Conservation (phyloP, 1,140 invertebrate genomes). For the Euwallacea similis region DNA sequence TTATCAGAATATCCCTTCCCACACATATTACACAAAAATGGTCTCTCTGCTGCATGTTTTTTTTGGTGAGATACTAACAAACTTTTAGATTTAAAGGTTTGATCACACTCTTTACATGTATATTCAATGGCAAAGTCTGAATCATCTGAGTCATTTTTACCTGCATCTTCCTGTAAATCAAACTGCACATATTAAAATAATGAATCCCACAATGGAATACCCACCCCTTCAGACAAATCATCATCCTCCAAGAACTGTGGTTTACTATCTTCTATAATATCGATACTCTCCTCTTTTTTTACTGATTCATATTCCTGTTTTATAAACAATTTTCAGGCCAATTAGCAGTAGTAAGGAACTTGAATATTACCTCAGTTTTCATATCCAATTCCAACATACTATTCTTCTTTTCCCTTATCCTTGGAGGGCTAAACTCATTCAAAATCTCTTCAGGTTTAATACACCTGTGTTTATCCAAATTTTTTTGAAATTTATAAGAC, state of each 20-base stretch:
- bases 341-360: too few species aligned
- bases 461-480: conserved; percentile 26
- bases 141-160: conserved; percentile 21
- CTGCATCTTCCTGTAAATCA: not conserved
- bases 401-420: too few species aligned
- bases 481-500: conserved; percentile 32
- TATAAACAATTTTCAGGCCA: too few species aligned
- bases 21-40: conserved; percentile 75
- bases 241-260: not conserved
- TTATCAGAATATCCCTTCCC: conserved; percentile 69
- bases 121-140: conserved; percentile 29
- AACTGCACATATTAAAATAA: too few species aligned
- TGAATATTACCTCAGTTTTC: too few species aligned
- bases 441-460: conserved; percentile 9
- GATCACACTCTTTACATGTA: conserved; percentile 43
- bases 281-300: too few species aligned
- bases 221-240: not conserved
- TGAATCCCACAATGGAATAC: not conserved
- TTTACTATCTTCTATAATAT: too few species aligned
- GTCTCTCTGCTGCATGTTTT: conserved; percentile 70
- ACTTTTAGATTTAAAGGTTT: conserved; percentile 43
- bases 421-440: too few species aligned
- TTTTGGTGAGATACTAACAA: conserved; percentile 62
- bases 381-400: too few species aligned
- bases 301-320: too few species aligned